Evolutionary conservation across 2,797 vertebrate genomes (phyloP), one percentile per base, ranked within the genome.

Genomic region (Cynopterus sphinx): DNA sequence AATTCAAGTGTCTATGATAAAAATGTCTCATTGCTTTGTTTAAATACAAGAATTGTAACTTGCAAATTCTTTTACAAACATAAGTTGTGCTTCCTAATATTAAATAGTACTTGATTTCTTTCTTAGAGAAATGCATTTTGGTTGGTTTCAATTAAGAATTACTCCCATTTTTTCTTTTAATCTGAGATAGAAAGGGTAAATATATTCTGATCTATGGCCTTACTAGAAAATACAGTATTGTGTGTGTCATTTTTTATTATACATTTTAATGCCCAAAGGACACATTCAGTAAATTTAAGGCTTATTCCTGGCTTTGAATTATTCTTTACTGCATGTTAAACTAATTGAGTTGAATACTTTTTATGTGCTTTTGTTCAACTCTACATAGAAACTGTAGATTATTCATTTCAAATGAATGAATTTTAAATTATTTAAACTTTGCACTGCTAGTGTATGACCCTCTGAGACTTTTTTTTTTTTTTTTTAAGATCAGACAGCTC

Each of bases 311-410:
- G 9, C 63, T 61, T 87, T 89, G 12, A 85, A 22, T 97, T 96
- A 59, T 95, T 96, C 59, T 95, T 51, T 94, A 22, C 31, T 39
- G 0, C 46, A 65, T 79, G 2, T 57, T 96, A 83, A 79, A 33
- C 39, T 97, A 97, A 91, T 95, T 95, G 63, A 24, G 83, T 93
- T 96, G 63, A 97, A 92, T 78, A 13, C 70, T n/a, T 92, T 46
- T 88, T 92, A 90, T 33, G 16, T 74, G 67, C 26, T 82, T 86
- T 73, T 96, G 6, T 87, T 94, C 75, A 55, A 2, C 81, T 95
- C 75, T 33, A 95, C 16, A 10, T 81, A 87, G 26, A 94, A 95
- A 95, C 33, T 75, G 28, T 91, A 81, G 85, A 31, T 88, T 86
- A 90, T 82, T 94, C 87, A 90, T 84, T 75, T 93, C 74, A 91